Base-by-base conservation (phyloP, 2,888 invertebrate species). In the Hermaeophaga mercurialis region DNA sequence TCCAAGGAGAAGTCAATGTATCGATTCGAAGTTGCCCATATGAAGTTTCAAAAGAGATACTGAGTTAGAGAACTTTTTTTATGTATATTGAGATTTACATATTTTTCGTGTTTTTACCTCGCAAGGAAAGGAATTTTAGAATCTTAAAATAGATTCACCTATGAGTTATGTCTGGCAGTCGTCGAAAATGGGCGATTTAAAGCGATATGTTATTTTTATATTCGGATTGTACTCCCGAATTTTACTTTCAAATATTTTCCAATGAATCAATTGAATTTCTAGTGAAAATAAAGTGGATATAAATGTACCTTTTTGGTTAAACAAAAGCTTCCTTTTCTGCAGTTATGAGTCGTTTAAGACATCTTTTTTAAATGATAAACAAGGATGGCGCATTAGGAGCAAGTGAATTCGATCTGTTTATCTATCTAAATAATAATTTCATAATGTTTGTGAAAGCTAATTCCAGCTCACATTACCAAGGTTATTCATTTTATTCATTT, bases 71-170 rank as follows among this genome's bases (percentile, higher is more conserved):
- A 24, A 33, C 31, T 45, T 45, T 44, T 45, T 41, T 28, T 43
- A 43, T 31, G 33, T 45, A 33, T 33, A 33, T 45, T 33, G 11
- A 3, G 45, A 45, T 45, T 45, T 45, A 45, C 45, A 45, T 45
- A 45, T 45, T 45, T 45, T 45, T 45, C 45, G 33, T 18, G 33
- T 45, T 45, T 45, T 45, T 33, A 45, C 45, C 33, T 31, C 33
- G 28, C 9, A 12, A 44, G 15, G 44, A 14, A 44, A n/a, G 44
- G 28, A 19, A 45, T 45, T 45, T 45, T 22, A 19, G 33, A 15
- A 31, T 45, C 18, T 45, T 45, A 31, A 33, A 44, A 44, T 28
- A 17, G 28, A 11, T 33, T 15, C 33, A 6, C 33, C 22, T 18
- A 31, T 45, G 33, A 28, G 33, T 45, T 31, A 45, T 31, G 33